Percentiles rank a stretch among this genome's conserved stretches.
phyloP scores from a whole-genome alignment of 1,140 invertebrate species.

The Drosophila triauraria region DNA sequence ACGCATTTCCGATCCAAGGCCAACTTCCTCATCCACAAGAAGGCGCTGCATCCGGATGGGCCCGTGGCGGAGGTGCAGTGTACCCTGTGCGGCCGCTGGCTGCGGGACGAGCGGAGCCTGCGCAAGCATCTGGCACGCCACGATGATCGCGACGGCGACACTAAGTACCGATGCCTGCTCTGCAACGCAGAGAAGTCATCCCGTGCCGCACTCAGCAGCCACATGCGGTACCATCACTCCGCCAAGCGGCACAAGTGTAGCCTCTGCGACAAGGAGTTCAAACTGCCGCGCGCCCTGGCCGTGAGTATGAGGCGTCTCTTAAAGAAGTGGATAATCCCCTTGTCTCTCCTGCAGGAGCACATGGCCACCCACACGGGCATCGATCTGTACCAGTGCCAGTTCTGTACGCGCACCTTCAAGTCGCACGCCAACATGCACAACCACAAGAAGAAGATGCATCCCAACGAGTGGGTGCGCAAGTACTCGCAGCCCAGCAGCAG shows the following conservation, averaged over 20 bases:
- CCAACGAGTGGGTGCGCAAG: slow-evolving; percentile 75
- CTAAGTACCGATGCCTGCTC: slow-evolving; percentile 66
- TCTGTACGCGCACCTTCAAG: slow-evolving; percentile 76
- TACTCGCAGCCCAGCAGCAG: slow-evolving; percentile 62
- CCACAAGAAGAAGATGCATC: slow-evolving; percentile 82
- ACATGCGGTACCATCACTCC: slow-evolving; percentile 80
- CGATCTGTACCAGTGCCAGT: slow-evolving; percentile 75
- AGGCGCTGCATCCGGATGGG: slow-evolving; percentile 71
- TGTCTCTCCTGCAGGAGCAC: slow-evolving; percentile 63
- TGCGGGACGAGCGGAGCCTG: slow-evolving; percentile 75
- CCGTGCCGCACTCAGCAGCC: slow-evolving; percentile 71
- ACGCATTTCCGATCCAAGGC: slow-evolving; percentile 72
- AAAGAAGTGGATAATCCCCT: not conserved
- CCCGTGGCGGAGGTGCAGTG: slow-evolving; percentile 75
- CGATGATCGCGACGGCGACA: slow-evolving; percentile 65
- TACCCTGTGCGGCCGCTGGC: slow-evolving; percentile 70
- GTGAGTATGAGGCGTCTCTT: slow-evolving; percentile 34
- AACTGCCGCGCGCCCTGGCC: slow-evolving; percentile 56
- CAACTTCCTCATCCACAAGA: slow-evolving; percentile 74
- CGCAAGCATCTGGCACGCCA: slow-evolving; percentile 71
- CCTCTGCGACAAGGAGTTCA: slow-evolving; percentile 78
- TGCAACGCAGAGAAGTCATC: slow-evolving; percentile 74
- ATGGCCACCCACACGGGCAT: slow-evolving; percentile 81
- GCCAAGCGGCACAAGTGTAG: slow-evolving; percentile 70
- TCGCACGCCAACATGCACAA: slow-evolving; percentile 82